Conservation (phyloP, 2,797 vertebrate species). For the Notolabrus celidotus region DNA sequence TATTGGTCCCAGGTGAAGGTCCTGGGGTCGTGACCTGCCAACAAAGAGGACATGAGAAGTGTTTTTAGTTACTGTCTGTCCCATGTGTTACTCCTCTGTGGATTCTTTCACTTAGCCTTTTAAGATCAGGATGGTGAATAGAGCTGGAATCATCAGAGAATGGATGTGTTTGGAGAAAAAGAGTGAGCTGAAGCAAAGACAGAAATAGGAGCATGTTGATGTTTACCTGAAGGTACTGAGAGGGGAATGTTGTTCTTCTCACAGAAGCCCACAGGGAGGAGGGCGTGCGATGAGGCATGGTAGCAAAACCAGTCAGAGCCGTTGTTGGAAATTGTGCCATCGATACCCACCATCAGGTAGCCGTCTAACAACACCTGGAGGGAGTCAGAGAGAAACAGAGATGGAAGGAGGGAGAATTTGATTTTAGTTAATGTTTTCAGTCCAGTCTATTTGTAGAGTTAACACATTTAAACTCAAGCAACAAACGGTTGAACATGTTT, state of each 20-base stretch:
- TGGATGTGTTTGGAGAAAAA: no score
- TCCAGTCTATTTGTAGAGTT: no score
- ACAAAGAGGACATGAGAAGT: slow-evolving; percentile 20
- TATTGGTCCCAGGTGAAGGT: slow-evolving; percentile 91
- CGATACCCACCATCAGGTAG: slow-evolving; percentile 95
- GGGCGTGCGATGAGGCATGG: slow-evolving; percentile 93
- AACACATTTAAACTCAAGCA: no score
- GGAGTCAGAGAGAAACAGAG: fast-evolving
- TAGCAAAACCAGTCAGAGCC: slow-evolving; percentile 95
- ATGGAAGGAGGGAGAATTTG: no score
- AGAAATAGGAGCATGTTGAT: neutral
- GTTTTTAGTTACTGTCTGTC: neutral
- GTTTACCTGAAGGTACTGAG: slow-evolving; percentile 83
- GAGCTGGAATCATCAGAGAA: no score
- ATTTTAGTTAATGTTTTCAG: no score
- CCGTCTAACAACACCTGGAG: slow-evolving; percentile 92
- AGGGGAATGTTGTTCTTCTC: slow-evolving; percentile 90
- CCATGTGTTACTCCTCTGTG: no score
- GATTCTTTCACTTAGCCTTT: neutral
- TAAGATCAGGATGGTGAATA: neutral
- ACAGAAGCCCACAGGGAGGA: slow-evolving; percentile 92
- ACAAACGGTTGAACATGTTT: no score
- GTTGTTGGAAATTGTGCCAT: slow-evolving; percentile 84
- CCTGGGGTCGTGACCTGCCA: slow-evolving; percentile 85
- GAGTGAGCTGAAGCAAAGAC: neutral